Conservation (phyloP, 2,113 vertebrate genomes). For the Indicator maculatus region DNA sequence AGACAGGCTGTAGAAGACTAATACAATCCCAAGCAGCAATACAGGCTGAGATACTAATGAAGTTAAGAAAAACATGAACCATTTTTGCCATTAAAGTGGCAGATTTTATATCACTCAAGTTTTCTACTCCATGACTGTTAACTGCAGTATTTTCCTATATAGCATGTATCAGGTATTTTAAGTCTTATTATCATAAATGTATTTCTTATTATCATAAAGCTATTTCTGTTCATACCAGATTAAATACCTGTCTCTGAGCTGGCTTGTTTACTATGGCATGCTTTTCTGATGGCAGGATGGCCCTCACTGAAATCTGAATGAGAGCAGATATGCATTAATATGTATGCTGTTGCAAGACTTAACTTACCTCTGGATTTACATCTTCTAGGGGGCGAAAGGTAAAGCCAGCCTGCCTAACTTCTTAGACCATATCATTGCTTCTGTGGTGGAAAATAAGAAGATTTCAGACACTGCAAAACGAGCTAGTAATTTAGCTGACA, state of each 20-base stretch:
- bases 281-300: not conserved
- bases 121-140: not conserved
- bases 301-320: not conserved
- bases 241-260: not conserved
- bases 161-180: not conserved
- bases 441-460: constrained; percentile 98
- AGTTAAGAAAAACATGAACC: not conserved
- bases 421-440: constrained; percentile 98
- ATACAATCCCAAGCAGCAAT: not conserved
- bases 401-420: constrained; percentile 96
- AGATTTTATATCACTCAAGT: not conserved
- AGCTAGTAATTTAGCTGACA: constrained; percentile 80
- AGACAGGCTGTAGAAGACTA: not conserved
- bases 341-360: not conserved
- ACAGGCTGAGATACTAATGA: not conserved
- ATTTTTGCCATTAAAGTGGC: not conserved
- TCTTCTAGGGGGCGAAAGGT: constrained; percentile 86
- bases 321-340: not conserved
- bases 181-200: not conserved
- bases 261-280: not conserved
- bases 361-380: constrained; percentile 32
- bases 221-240: not conserved
- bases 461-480: constrained; percentile 86
- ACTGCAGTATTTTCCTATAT: not conserved
- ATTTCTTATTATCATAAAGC: not conserved